These are phyloP conservation scores for Cosmorhoe ocellata DNA, from an alignment of 2,888 invertebrate genomes.

Conservation along the genomic window DNA sequence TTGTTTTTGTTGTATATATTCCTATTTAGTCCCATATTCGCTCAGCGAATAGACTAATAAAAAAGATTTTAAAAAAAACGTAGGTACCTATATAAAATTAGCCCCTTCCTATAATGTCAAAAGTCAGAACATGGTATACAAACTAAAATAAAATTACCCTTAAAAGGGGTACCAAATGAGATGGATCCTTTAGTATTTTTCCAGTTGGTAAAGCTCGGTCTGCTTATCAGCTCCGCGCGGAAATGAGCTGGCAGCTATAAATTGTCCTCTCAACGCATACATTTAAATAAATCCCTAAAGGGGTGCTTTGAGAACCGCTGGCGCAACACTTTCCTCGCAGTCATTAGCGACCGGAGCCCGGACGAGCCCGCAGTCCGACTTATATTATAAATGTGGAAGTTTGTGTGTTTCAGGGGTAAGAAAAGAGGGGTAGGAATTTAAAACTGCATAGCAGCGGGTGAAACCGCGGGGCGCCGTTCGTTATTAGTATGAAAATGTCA, in stretches of 20 bases:
- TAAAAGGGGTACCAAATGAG: not conserved
- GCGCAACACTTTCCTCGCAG: slow-evolving; percentile 20
- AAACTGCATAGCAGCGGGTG: no score
- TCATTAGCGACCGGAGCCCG: slow-evolving; percentile 27
- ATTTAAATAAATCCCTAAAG: slow-evolving; percentile 26
- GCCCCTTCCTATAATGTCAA: not conserved
- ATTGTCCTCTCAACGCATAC: slow-evolving; percentile 24
- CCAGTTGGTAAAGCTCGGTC: slow-evolving; percentile 1
- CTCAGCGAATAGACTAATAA: no score
- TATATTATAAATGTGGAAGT: no score
- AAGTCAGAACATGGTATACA: not conserved
- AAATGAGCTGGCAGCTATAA: slow-evolving; percentile 24
- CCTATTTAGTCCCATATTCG: no score
- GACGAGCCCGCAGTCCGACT: no score
- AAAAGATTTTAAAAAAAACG: no score
- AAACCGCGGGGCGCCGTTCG: no score
- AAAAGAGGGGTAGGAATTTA: no score
- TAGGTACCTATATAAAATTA: no score
- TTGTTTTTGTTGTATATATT: no score
- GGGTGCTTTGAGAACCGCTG: slow-evolving; percentile 17
- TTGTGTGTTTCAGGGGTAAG: no score
- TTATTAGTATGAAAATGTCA: slow-evolving; percentile 28
- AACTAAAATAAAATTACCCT: not conserved
- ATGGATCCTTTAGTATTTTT: slow-evolving; percentile 3
- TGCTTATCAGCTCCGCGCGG: slow-evolving; percentile 18